Conservation (phyloP, 2,888 invertebrate genomes). For the Ormyrus nitidulus region DNA sequence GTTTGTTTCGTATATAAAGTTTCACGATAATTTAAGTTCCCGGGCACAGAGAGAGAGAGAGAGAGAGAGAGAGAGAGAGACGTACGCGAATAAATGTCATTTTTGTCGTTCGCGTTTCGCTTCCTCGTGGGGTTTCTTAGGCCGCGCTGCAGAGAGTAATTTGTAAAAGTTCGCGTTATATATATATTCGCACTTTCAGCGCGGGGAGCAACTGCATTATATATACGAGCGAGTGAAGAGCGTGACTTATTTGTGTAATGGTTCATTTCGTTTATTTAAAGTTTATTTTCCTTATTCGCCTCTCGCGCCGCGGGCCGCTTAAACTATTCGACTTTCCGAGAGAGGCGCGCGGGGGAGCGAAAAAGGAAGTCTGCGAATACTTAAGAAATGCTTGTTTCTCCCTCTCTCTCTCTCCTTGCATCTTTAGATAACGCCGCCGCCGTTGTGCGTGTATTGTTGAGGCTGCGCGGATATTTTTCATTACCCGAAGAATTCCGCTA, state of each 20-base stretch:
- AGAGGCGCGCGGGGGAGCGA: too few relatives aligned
- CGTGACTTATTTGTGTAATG: constrained; percentile 54
- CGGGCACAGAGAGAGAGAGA: too few relatives aligned
- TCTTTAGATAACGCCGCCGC: constrained; percentile 24
- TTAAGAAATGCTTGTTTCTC: constrained; percentile 17
- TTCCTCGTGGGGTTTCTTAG: constrained; percentile 40
- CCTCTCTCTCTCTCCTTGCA: background rate
- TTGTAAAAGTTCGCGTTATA: constrained; percentile 44
- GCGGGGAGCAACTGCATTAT: constrained; percentile 11
- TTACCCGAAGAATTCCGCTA: constrained; percentile 38
- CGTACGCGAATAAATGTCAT: constrained; percentile 43
- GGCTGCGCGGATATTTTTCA: constrained; percentile 38
- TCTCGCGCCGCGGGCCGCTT: background rate
- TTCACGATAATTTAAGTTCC: constrained; percentile 43
- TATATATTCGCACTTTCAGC: constrained; percentile 25
- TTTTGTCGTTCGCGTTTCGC: constrained; percentile 42
- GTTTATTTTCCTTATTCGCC: constrained; percentile 29
- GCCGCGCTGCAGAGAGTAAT: constrained; percentile 26
- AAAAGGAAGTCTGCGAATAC: constrained; percentile 1
- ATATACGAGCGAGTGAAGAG: constrained; percentile 26
- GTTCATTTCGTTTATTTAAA: constrained; percentile 48
- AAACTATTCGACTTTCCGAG: constrained; percentile 27
- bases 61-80: background rate
- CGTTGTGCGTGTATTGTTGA: constrained; percentile 18
- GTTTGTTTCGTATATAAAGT: constrained; percentile 7